These are phyloP conservation scores for Pararge aegeria DNA, from an alignment of 1,140 invertebrate genomes.

Conservation along the genomic window DNA sequence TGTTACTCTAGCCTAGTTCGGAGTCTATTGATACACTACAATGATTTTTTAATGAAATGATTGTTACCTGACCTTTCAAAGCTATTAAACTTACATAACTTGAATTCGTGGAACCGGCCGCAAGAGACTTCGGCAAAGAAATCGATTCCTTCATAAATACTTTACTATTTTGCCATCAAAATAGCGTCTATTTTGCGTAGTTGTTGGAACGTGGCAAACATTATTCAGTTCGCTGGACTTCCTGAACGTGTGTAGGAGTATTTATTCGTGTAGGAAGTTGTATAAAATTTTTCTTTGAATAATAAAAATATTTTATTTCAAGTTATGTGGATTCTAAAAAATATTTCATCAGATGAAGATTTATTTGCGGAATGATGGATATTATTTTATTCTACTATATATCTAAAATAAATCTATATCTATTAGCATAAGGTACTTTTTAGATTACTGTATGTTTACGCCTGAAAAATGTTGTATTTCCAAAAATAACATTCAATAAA, in stretches of 20 bases:
- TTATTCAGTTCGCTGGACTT: neutral
- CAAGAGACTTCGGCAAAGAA: neutral
- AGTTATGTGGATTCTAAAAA: too few species aligned
- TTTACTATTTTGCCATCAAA: neutral
- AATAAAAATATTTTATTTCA: too few species aligned
- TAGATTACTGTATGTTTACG: too few species aligned
- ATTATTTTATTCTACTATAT: too few species aligned
- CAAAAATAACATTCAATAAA: too few species aligned
- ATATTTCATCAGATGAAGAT: too few species aligned
- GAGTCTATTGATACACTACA: neutral
- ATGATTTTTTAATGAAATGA: slow-evolving; percentile 4
- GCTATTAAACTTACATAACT: neutral
- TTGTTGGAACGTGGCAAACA: neutral
- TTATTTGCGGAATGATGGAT: too few species aligned
- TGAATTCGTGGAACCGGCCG: neutral
- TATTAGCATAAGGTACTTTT: too few species aligned
- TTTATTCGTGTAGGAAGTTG: neutral
- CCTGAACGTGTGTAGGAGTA: neutral
- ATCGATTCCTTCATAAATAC: neutral
- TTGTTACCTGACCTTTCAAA: neutral
- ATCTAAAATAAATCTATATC: too few species aligned
- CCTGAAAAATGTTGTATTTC: too few species aligned
- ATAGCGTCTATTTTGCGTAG: neutral
- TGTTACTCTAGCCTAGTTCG: too few species aligned
- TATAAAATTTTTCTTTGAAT: too few species aligned